A percentile compares a stretch with the other conserved stretches of the same genome.
Evolutionary conservation across 2,888 invertebrate species (phyloP).

Genomic region (Cenopis cana): DNA sequence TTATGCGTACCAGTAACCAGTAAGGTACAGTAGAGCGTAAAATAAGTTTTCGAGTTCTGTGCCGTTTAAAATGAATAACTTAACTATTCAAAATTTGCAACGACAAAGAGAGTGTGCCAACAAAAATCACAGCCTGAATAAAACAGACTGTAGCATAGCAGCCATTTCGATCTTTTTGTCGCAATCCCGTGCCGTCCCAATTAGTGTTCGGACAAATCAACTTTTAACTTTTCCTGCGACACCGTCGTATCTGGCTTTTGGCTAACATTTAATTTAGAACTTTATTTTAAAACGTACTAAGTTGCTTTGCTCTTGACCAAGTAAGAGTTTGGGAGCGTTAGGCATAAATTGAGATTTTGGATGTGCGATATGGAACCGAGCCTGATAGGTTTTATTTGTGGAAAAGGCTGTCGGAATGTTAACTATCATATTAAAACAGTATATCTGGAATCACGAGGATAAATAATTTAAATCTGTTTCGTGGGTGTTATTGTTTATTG

Average conservation of each 20-base stretch:
- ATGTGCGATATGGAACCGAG: slow-evolving; percentile 24
- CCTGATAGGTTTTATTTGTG: slow-evolving; percentile 34
- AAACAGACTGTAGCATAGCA: slow-evolving; percentile 6
- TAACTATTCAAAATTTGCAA: background rate
- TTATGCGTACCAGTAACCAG: too few relatives aligned
- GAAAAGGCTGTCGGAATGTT: slow-evolving; percentile 29
- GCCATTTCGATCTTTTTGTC: slow-evolving; percentile 20
- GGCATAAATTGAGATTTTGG: slow-evolving; percentile 36
- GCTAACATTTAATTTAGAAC: background rate
- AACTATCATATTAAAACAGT: slow-evolving; percentile 5
- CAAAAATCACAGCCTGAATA: slow-evolving; percentile 27
- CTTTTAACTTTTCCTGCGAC: slow-evolving; percentile 6
- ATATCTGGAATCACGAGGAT: background rate
- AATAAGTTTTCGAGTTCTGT: background rate
- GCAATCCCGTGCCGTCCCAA: slow-evolving; percentile 27
- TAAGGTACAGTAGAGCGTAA: too few relatives aligned
- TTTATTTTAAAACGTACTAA: background rate
- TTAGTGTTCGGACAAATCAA: slow-evolving; percentile 32
- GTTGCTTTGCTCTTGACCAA: background rate
- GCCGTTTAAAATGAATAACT: background rate
- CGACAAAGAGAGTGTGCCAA: background rate
- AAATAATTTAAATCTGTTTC: background rate
- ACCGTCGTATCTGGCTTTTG: slow-evolving; percentile 3
- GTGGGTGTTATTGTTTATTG: background rate
- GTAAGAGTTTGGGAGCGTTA: background rate